Conservation (phyloP, 2,113 vertebrate species). For the Amphiprion percula region DNA sequence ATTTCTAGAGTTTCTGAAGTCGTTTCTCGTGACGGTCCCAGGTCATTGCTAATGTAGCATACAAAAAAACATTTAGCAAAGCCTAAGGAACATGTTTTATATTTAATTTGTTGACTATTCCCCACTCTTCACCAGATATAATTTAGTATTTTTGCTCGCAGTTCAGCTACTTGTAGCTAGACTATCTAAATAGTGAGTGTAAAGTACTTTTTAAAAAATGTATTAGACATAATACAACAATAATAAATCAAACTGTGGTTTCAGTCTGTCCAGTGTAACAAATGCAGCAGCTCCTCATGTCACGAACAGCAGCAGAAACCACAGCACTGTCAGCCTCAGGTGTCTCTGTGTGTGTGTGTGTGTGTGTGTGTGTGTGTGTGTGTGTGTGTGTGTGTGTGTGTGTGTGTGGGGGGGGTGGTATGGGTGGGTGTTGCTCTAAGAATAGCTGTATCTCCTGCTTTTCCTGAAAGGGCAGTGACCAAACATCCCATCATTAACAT, state of each 20-base stretch:
- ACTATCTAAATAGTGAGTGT: too few species aligned
- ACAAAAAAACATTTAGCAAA: too few species aligned
- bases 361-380: constrained; percentile 27
- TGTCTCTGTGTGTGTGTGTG: constrained; percentile 13
- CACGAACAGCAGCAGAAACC: constrained; percentile 41
- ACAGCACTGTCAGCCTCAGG: constrained; percentile 59
- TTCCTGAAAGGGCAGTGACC: constrained; percentile 21
- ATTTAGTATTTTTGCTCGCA: too few species aligned
- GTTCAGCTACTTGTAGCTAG: too few species aligned
- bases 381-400: constrained; percentile 23
- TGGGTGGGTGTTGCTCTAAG: constrained; percentile 2
- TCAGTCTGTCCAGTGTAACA: not conserved
- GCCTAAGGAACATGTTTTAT: too few species aligned
- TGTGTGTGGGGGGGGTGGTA: not conserved
- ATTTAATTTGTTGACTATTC: too few species aligned
- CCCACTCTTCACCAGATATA: too few species aligned
- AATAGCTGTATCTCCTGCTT: constrained; percentile 41
- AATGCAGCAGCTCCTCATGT: not conserved
- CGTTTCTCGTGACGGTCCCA: too few species aligned
- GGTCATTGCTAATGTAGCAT: too few species aligned
- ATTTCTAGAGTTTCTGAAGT: too few species aligned
- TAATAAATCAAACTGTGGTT: not conserved
- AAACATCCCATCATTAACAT: constrained; percentile 44
- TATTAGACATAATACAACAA: too few species aligned
- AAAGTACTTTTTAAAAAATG: too few species aligned